A percentile compares a stretch with the other conserved stretches of the same genome.
phyloP scores from a whole-genome alignment of 2,888 invertebrate genomes.

The Coelopa pilipes region DNA sequence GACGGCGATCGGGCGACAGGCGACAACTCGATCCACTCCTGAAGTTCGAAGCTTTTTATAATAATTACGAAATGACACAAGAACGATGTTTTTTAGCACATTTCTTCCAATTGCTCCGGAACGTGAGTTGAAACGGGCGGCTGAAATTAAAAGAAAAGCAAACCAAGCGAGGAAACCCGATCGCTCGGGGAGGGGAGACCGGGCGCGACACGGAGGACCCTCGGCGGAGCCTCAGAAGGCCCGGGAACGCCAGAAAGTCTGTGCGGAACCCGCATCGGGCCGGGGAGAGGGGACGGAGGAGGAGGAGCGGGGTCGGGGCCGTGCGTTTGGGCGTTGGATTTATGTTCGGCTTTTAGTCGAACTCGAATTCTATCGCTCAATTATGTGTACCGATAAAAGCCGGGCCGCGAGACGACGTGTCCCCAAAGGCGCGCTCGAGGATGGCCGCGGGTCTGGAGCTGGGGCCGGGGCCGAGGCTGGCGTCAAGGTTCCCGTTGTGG shows the following conservation, averaged over 20 bases:
- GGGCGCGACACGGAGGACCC: background rate
- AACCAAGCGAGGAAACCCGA: slow-evolving; percentile 3
- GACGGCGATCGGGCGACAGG: background rate
- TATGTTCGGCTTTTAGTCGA: slow-evolving; percentile 63
- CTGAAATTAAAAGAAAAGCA: background rate
- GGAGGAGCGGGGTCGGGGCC: background rate
- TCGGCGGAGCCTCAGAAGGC: slow-evolving; percentile 2
- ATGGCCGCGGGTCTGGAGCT: background rate
- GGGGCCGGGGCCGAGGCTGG: background rate
- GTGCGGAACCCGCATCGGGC: background rate
- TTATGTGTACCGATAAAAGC: slow-evolving; percentile 63
- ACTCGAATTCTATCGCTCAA: slow-evolving; percentile 65
- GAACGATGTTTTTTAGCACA: slow-evolving; percentile 5
- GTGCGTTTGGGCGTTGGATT: slow-evolving; percentile 58
- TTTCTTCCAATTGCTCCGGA: background rate
- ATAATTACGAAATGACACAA: background rate
- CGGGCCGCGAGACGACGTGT: slow-evolving; percentile 29
- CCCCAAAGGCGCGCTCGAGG: slow-evolving; percentile 2
- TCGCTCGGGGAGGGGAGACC: background rate
- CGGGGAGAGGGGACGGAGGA: background rate
- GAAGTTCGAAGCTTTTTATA: slow-evolving; percentile 7
- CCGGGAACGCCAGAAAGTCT: slow-evolving; percentile 17
- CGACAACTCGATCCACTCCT: background rate
- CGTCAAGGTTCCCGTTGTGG: slow-evolving; percentile 19
- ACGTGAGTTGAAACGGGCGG: background rate